Percentiles rank a stretch among this genome's conserved stretches.
Evolutionary conservation across 2,888 invertebrate species (phyloP).

Genomic region (Drosophila tripunctata): DNA sequence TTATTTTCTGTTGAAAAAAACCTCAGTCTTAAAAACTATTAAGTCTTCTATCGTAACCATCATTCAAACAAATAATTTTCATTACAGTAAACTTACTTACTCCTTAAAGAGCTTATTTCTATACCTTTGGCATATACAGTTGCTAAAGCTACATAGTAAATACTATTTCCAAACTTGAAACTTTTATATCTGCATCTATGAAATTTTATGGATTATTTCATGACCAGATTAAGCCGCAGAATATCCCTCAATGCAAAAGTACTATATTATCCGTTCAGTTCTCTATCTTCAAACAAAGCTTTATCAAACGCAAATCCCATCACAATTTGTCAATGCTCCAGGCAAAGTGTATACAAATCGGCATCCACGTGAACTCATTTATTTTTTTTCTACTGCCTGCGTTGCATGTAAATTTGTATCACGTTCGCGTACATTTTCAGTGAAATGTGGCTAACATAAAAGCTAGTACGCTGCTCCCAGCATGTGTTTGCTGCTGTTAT

Average conservation of each 20-base stretch:
- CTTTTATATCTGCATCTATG: background rate
- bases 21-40: no score
- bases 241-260: background rate
- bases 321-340: constrained; percentile 9
- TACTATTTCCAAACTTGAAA: background rate
- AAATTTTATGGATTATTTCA: no score
- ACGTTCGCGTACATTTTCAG: constrained; percentile 63
- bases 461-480: constrained; percentile 35
- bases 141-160: background rate
- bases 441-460: constrained; percentile 59
- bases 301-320: background rate
- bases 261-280: background rate
- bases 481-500: constrained; percentile 10
- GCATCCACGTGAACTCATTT: constrained; percentile 48
- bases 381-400: constrained; percentile 13
- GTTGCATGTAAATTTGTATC: constrained; percentile 66
- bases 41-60: no score
- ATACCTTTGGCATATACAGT: no score
- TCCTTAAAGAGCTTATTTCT: no score
- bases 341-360: constrained; percentile 18
- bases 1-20: no score
- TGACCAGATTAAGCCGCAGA: background rate
- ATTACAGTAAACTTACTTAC: no score
- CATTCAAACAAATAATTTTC: no score
- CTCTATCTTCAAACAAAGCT: background rate